Evolutionary conservation across 2,888 invertebrate species (phyloP).

Genomic region (Dasypogon diadema): DNA sequence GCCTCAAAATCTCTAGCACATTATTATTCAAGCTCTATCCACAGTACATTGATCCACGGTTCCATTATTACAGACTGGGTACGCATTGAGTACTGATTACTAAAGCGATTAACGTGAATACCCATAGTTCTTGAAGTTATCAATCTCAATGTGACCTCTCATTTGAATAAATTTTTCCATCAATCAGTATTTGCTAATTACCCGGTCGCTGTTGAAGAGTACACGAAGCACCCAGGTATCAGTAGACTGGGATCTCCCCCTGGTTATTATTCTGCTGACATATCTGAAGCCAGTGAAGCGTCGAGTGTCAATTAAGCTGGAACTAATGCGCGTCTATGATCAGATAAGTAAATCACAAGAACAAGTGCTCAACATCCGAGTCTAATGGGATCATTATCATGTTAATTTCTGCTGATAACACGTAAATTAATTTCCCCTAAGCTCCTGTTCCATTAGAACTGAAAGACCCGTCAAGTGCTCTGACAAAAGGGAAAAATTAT

Average conservation of each 20-base stretch:
- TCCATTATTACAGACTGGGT: no score
- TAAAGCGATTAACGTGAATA: no score
- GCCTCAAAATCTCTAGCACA: no score
- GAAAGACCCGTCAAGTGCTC: slow-evolving; percentile 28
- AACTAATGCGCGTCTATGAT: slow-evolving; percentile 35
- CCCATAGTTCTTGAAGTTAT: neutral
- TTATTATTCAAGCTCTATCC: no score
- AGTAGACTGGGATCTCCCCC: neutral
- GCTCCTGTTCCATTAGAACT: slow-evolving; percentile 18
- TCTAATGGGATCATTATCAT: slow-evolving; percentile 51
- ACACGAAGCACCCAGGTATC: neutral
- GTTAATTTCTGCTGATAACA: slow-evolving; percentile 47
- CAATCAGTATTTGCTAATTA: slow-evolving; percentile 42
- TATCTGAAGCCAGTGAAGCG: slow-evolving; percentile 34
- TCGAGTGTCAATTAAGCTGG: slow-evolving; percentile 23
- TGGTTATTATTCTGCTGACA: slow-evolving; percentile 39
- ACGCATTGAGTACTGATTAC: no score
- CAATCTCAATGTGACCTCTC: neutral
- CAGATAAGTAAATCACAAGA: slow-evolving; percentile 45
- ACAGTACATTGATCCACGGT: no score
- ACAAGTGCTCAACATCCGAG: slow-evolving; percentile 48
- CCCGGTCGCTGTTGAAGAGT: slow-evolving; percentile 7
- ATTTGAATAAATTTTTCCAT: slow-evolving; percentile 21
- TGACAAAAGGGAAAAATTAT: slow-evolving; percentile 45
- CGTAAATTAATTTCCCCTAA: slow-evolving; percentile 44